Evolutionary conservation across 2,888 invertebrate genomes (phyloP).

Genomic region (Aspidiotus destructor): DNA sequence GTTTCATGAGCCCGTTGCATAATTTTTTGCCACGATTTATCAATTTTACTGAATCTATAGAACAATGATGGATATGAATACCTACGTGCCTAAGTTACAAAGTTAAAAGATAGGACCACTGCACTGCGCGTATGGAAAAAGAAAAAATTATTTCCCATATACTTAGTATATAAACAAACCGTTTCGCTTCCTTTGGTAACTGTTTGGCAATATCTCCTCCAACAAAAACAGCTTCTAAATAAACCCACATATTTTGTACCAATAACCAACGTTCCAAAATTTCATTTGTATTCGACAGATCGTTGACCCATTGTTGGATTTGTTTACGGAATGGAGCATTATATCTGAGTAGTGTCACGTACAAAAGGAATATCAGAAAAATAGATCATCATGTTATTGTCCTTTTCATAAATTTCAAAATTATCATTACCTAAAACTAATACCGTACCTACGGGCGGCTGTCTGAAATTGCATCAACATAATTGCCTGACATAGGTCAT

Average conservation of each 20-base stretch:
- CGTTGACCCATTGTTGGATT: conserved; percentile 90
- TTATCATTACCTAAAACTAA: no score
- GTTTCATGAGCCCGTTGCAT: conserved; percentile 95
- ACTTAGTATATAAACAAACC: conserved; percentile 43
- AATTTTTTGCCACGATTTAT: conserved; percentile 97
- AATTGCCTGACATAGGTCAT: no score
- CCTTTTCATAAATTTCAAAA: no score
- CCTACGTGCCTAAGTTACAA: background rate
- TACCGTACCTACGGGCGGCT: no score
- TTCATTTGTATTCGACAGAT: conserved; percentile 90
- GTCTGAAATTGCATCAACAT: no score
- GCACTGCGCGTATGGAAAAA: background rate
- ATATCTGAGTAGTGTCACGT: conserved; percentile 51
- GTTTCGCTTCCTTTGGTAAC: conserved; percentile 84
- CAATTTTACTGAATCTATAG: conserved; percentile 78
- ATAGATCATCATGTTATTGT: no score
- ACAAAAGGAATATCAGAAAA: background rate
- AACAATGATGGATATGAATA: no score
- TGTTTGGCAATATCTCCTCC: conserved; percentile 99
- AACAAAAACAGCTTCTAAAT: conserved; percentile 93
- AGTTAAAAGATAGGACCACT: background rate
- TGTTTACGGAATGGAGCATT: conserved; percentile 94
- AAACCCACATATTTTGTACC: conserved; percentile 98
- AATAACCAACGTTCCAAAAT: conserved; percentile 91
- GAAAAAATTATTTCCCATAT: background rate